Conservation (phyloP, 2,888 invertebrate genomes). For the Spisula solida region DNA sequence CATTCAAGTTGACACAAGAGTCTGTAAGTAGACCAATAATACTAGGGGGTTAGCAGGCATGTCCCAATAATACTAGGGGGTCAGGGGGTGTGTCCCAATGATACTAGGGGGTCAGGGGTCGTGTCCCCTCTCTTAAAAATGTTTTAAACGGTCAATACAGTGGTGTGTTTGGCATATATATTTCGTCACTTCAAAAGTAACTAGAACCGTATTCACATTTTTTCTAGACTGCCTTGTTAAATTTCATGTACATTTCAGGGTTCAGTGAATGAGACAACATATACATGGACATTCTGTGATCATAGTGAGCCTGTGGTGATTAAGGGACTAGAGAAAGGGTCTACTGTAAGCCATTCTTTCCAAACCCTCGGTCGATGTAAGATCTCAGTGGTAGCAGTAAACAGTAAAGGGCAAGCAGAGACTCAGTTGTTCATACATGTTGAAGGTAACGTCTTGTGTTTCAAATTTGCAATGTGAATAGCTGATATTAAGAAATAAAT, state of each 20-base stretch:
- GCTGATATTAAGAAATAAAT: background rate
- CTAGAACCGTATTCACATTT: too few species aligned
- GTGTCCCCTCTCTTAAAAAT: too few species aligned
- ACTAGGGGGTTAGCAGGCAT: too few species aligned
- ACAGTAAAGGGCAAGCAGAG: constrained; percentile 71
- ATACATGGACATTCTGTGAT: constrained; percentile 80
- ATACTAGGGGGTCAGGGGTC: too few species aligned
- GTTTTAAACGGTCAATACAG: too few species aligned
- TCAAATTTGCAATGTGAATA: background rate
- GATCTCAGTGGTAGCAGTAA: constrained; percentile 77
- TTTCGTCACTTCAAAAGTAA: too few species aligned
- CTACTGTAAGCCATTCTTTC: constrained; percentile 71
- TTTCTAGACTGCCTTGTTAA: background rate
- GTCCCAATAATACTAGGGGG: too few species aligned
- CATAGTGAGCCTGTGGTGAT: constrained; percentile 40
- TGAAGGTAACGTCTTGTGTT: constrained; percentile 68
- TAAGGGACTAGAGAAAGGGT: constrained; percentile 68
- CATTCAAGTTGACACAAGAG: constrained; percentile 79
- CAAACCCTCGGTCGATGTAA: constrained; percentile 73
- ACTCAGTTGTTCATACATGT: constrained; percentile 67
- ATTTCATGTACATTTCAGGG: constrained; percentile 40
- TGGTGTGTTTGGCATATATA: too few species aligned
- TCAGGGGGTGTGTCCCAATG: too few species aligned
- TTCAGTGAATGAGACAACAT: constrained; percentile 71
- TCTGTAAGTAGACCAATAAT: constrained; percentile 75